Base-by-base conservation (phyloP, 92 coral and sea anemone genomes). In the Parazoanthus atlanticus region DNA sequence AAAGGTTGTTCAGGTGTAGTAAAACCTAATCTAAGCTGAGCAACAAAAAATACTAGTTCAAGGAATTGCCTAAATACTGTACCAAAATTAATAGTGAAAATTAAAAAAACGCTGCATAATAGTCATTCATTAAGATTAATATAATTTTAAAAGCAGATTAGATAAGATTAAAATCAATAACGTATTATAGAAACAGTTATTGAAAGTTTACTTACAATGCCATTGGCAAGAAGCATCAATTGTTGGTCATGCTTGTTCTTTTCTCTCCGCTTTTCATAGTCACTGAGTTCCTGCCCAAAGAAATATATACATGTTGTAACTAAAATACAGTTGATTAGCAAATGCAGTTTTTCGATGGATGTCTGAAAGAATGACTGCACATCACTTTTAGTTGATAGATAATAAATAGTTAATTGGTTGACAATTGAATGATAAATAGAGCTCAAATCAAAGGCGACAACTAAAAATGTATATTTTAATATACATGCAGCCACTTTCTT, bases 331-430 rank as follows among this genome's bases (percentile, higher is more conserved):
- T 64, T 2, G 43, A 40, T 4, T 4, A 40, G 43, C 43, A 40
- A 71, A 71, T 71, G 38, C 38, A 71, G 0, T 71, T 71, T 30
- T 71, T 71, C n/a, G 9, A 23, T 71, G 76, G 76, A 71, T 71
- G 76, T 71, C 76, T 71, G 32, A 71, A n/a, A 71, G 76, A 71
- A 71, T 28, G 36, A 71, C 30, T 71, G 15, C 76, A 71, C 30
- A 0, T 71, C 76, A n/a, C 33, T 71, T 71, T 71, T 71, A 30
- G 23, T 30, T 71, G 76, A 71, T 23, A 71, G 76, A 71, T 28
- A 71, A 71, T 71, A n/a, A 28, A 28, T 71, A 71, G 76, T 71
- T 32, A 71, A 71, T 5, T 71, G 23, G 33, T 28, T 71, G 36
- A 32, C 76, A 71, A 71, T 71, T 4, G 43, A 40, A 8, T 40